These are phyloP conservation scores for Metopia argyrocephala DNA, from an alignment of 2,888 invertebrate genomes.

Conservation along the genomic window DNA sequence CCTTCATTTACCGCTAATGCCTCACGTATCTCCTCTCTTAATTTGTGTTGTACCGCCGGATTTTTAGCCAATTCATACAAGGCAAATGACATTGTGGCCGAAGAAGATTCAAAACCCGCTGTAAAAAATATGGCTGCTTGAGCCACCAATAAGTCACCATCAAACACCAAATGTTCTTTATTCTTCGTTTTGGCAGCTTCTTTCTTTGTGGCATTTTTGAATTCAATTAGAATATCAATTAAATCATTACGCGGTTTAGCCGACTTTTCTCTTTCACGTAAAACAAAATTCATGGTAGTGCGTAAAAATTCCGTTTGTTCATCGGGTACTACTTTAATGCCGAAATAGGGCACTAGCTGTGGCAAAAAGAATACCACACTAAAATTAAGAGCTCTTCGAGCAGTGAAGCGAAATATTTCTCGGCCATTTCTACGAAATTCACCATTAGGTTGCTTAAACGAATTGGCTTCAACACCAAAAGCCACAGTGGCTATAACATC, in stretches of 20 bases:
- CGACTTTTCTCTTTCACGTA: conserved; percentile 76
- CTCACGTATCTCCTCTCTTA: conserved; percentile 78
- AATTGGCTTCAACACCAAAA: conserved; percentile 79
- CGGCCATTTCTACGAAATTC: conserved; percentile 78
- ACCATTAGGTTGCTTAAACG: conserved; percentile 77
- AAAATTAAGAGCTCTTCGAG: conserved; percentile 75
- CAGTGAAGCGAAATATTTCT: conserved; percentile 75
- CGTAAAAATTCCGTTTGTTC: conserved; percentile 76
- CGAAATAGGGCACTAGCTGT: conserved; percentile 72
- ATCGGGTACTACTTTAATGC: conserved; percentile 76
- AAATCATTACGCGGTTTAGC: conserved; percentile 78
- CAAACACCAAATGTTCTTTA: conserved; percentile 70
- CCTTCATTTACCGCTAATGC: conserved; percentile 74
- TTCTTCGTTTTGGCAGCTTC: conserved; percentile 71
- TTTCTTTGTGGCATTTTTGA: conserved; percentile 72
- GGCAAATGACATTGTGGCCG: conserved; percentile 79
- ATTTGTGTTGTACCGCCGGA: conserved; percentile 76
- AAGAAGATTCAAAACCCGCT: conserved; percentile 77
- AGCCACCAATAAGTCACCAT: conserved; percentile 76
- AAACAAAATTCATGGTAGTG: conserved; percentile 77
- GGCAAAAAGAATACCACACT: conserved; percentile 78
- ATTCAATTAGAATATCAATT: conserved; percentile 79
- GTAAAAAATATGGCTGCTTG: conserved; percentile 78
- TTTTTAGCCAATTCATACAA: conserved; percentile 78
- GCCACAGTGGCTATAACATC: conserved; percentile 80